A percentile compares a stretch with the other conserved stretches of the same genome.
phyloP scores from a whole-genome alignment of 1,140 invertebrate species.

The Ostrea edulis region DNA sequence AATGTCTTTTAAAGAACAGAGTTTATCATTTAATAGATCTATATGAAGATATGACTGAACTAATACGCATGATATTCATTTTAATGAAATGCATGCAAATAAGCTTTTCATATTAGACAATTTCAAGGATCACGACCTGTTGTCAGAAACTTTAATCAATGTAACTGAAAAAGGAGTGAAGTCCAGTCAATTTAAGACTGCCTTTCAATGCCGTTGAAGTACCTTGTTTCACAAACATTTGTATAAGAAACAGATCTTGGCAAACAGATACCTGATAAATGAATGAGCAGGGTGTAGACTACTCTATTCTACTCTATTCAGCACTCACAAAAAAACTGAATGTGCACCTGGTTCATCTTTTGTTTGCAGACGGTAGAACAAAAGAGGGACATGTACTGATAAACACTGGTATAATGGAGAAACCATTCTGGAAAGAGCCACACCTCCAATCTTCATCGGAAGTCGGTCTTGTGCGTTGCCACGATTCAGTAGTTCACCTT shows the following conservation, averaged over 20 bases:
- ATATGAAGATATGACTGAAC: background rate
- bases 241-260: background rate
- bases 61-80: background rate
- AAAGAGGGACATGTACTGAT: background rate
- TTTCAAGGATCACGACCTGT: background rate
- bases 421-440: background rate
- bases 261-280: background rate
- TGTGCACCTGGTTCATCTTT: background rate
- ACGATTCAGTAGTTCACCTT: background rate
- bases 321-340: background rate
- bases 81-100: background rate
- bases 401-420: background rate
- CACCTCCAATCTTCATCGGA: background rate
- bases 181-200: background rate
- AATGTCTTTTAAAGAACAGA: background rate
- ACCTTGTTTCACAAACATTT: background rate
- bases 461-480: background rate
- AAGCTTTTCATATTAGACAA: background rate
- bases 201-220: background rate
- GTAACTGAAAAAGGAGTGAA: background rate
- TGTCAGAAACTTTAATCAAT: too few relatives aligned
- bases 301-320: background rate
- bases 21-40: background rate
- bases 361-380: background rate
- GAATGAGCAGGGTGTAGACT: background rate